These are phyloP conservation scores for Enteromius thamalakanensis DNA, from an alignment of 2,797 vertebrate genomes.

Conservation along the genomic window DNA sequence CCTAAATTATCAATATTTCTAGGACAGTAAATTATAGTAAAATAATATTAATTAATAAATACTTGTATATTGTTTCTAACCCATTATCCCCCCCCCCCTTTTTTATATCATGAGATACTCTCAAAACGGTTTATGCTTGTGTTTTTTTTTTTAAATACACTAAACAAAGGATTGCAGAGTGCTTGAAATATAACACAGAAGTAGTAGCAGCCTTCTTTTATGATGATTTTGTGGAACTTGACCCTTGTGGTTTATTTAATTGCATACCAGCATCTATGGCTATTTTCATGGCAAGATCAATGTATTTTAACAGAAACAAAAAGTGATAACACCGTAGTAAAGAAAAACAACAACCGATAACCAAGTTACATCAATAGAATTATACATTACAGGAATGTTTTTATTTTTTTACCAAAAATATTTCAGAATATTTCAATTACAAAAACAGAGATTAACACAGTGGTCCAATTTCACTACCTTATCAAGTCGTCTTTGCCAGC, in stretches of 20 bases:
- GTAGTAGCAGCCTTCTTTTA: not conserved
- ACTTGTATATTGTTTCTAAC: too few species aligned
- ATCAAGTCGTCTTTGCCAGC: constrained; percentile 94
- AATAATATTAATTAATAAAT: too few species aligned
- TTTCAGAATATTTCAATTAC: too few species aligned
- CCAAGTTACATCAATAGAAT: not conserved
- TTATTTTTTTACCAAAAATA: too few species aligned
- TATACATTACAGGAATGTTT: not conserved
- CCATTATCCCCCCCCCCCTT: not conserved
- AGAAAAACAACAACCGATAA: not conserved
- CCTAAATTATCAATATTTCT: not conserved
- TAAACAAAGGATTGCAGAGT: not conserved
- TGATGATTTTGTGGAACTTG: not conserved
- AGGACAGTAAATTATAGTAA: not conserved
- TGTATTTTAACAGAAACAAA: not conserved
- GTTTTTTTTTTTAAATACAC: not conserved
- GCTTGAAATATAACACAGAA: not conserved
- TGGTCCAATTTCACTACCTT: constrained; percentile 77
- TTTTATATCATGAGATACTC: not conserved
- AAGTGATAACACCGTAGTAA: not conserved
- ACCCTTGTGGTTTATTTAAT: not conserved
- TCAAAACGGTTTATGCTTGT: not conserved
- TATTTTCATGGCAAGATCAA: not conserved
- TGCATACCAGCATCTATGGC: not conserved
- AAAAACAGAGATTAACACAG: too few species aligned